phyloP scores from a whole-genome alignment of 2,888 invertebrate species.

The Lasioglossum morio region DNA sequence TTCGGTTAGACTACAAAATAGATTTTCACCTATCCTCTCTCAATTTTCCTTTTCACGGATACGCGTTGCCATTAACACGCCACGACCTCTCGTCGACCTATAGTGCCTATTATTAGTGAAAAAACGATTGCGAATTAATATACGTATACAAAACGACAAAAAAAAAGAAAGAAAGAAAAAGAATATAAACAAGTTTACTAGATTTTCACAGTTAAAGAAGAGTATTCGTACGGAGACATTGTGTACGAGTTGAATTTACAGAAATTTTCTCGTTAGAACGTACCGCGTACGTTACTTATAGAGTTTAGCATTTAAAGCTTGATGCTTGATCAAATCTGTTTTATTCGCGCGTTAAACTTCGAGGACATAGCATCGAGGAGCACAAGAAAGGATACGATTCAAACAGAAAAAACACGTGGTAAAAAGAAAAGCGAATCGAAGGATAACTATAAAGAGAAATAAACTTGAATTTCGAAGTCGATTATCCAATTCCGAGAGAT shows the following conservation, averaged over 20 bases:
- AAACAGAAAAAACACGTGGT: background rate
- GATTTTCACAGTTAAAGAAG: conserved; percentile 57
- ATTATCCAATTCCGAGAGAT: conserved; percentile 39
- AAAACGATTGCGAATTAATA: conserved; percentile 58
- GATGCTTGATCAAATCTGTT: conserved; percentile 50
- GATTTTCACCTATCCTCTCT: conserved; percentile 44
- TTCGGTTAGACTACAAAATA: conserved; percentile 48
- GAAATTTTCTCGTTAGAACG: conserved; percentile 55
- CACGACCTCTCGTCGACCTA: conserved; percentile 72
- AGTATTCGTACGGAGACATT: conserved; percentile 44
- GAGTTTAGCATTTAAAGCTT: conserved; percentile 61
- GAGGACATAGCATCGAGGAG: conserved; percentile 42
- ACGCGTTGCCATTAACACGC: conserved; percentile 61
- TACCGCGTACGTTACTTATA: conserved; percentile 59
- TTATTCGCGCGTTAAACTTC: conserved; percentile 45
- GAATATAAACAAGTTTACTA: conserved; percentile 53
- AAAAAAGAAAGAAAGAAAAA: conserved; percentile 12
- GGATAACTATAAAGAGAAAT: conserved; percentile 2
- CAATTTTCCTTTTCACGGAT: conserved; percentile 46
- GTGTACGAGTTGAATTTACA: conserved; percentile 46
- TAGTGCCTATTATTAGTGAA: conserved; percentile 71
- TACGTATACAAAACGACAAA: conserved; percentile 47
- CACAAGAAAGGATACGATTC: conserved; percentile 8
- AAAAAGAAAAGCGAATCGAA: background rate
- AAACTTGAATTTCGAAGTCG: conserved; percentile 28